A percentile compares a stretch with the other conserved stretches of the same genome.
Conservation (phyloP, 2,797 vertebrate species). For the Tinamus major region DNA sequence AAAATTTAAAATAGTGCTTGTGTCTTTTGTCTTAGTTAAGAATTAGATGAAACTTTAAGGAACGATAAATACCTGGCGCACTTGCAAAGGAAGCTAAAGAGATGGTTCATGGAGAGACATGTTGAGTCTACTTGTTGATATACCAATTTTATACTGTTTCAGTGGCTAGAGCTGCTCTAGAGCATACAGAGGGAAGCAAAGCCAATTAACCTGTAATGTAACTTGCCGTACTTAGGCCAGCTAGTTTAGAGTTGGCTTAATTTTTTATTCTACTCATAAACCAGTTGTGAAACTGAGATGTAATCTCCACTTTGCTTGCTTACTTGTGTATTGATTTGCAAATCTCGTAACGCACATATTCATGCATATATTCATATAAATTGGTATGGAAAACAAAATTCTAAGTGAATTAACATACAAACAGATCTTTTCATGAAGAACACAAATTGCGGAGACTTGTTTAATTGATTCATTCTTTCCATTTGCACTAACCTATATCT, state of each 20-base stretch:
- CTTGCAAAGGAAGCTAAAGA: neutral
- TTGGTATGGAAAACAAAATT: neutral
- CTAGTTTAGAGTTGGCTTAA: neutral
- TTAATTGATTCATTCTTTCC: neutral
- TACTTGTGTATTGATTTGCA: neutral
- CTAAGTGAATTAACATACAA: neutral
- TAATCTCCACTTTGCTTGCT: neutral
- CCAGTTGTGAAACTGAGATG: neutral
- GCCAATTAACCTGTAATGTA: neutral
- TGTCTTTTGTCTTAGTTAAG: neutral
- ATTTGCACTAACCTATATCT: neutral
- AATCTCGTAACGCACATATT: neutral
- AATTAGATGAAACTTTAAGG: neutral
- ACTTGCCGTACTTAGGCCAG: neutral
- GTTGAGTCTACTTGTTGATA: neutral
- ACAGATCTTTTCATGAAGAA: neutral
- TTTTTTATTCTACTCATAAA: neutral
- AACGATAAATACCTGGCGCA: neutral
- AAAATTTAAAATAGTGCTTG: neutral
- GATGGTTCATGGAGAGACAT: neutral
- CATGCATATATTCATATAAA: neutral
- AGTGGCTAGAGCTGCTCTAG: neutral
- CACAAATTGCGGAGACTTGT: neutral
- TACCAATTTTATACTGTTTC: neutral
- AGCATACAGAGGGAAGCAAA: fast-evolving